Evolutionary conservation across 2,888 invertebrate species (phyloP), one percentile per base, ranked within the genome.

Genomic region (Drosophila lacicola): DNA sequence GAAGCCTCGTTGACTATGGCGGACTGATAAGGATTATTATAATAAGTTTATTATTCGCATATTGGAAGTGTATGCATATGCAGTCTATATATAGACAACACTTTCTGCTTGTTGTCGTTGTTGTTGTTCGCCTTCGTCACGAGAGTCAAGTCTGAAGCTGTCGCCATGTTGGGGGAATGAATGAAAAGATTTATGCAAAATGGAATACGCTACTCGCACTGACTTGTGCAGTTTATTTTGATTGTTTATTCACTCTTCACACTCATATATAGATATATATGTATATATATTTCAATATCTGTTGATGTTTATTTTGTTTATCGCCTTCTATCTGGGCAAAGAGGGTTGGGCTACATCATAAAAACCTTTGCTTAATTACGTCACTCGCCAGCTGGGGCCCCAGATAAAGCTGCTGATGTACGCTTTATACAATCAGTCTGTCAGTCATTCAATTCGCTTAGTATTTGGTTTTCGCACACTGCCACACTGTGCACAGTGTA

Each of bases 161-260:
- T 54, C 49, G 67, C 71, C 78, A 56, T 69, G 56, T 68, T 54
- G 47, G 47, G 45, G 51, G 55, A 53, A 70, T 75, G 64, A 73
- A 76, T 70, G 66, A 66, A 72, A 86, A 74, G 76, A 88, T 87
- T 80, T 89, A 85, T 89, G 85, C 88, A 80, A 77, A 85, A 79
- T 67, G 53, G 55, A 65, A 72, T 65, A 63, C 53, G 49, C 44
- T 21, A 29, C 45, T 53, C 21, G 14, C 34, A 45, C 11, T 57
- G 58, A 45, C 21, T 41, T 70, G 50, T 71, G 60, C 54, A 49
- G 61, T 50, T 67, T 13, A 50, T 70, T 56, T 55, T 60, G 37
- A 45, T 58, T 57, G 54, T 68, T 50, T 57, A 53, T 44, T 41
- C 46, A 51, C 45, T 29, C 13, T 56, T 8, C 29, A 29, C 29